A percentile compares a stretch with the other conserved stretches of the same genome.
Evolutionary conservation across 2,797 vertebrate genomes (phyloP).

Genomic region (Myotis daubentonii): DNA sequence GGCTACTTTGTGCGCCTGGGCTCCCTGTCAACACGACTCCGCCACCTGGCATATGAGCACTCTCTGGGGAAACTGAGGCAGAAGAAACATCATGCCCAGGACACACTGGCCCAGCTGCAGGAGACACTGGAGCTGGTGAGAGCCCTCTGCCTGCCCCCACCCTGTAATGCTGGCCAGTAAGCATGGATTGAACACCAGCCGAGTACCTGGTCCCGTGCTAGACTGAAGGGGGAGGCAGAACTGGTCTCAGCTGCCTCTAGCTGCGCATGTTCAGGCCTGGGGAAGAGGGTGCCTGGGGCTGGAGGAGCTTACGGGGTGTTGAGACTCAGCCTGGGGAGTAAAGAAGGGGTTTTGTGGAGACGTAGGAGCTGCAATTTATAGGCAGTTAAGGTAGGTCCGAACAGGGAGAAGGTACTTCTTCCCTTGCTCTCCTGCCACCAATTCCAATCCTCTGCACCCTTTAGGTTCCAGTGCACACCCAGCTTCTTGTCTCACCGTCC

Average conservation of each 20-base stretch:
- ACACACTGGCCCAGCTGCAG: slow-evolving; percentile 88
- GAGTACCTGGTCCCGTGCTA: neutral
- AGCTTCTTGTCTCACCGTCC: neutral
- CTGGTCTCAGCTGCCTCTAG: neutral
- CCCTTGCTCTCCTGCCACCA: neutral
- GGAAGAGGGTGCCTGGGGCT: neutral
- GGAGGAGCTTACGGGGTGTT: neutral
- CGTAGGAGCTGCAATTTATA: neutral
- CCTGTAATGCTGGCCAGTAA: neutral
- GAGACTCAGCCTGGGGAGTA: neutral
- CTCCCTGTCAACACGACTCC: slow-evolving; percentile 90
- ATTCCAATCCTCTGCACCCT: neutral
- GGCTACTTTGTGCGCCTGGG: slow-evolving; percentile 94
- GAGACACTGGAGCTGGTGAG: slow-evolving; percentile 88
- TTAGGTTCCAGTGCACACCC: neutral
- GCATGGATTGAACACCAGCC: neutral
- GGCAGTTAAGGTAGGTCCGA: neutral
- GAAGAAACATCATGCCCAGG: slow-evolving; percentile 86
- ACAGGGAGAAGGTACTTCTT: neutral
- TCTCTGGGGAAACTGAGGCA: slow-evolving; percentile 89
- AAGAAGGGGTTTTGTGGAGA: neutral
- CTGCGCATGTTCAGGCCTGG: neutral
- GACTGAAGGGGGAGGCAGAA: neutral
- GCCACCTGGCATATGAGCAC: slow-evolving; percentile 89
- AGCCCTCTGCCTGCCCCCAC: rapidly evolving